Percentiles rank a stretch among this genome's conserved stretches.
phyloP scores from a whole-genome alignment of 2,888 invertebrate species.

The Cybosia mesomella region DNA sequence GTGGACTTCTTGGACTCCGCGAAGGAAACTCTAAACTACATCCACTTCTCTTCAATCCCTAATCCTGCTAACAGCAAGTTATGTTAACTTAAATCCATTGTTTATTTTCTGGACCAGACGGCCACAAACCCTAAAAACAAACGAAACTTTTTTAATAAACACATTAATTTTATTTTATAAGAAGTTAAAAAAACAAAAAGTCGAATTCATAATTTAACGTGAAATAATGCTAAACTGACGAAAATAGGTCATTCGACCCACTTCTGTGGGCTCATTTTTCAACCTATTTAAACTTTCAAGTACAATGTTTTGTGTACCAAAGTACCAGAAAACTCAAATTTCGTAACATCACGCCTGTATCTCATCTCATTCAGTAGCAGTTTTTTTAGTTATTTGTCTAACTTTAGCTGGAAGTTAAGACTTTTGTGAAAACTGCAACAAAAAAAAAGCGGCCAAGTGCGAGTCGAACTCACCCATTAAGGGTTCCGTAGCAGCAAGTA shows the following conservation, averaged over 20 bases:
- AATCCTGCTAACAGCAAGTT: not conserved
- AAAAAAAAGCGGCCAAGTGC: too few relatives aligned
- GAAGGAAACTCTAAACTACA: not conserved
- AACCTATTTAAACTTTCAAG: slow-evolving; percentile 19
- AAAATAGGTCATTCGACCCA: slow-evolving; percentile 35
- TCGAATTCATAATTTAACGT: slow-evolving; percentile 36
- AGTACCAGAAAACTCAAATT: slow-evolving; percentile 2
- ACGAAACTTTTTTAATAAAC: slow-evolving; percentile 52
- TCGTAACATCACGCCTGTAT: slow-evolving; percentile 4
- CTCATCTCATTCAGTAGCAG: not conserved
- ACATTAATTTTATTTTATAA: slow-evolving; percentile 34
- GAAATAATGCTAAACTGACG: slow-evolving; percentile 42
- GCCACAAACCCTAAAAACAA: slow-evolving; percentile 31
- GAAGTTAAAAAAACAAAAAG: slow-evolving; percentile 41
- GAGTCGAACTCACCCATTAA: too few relatives aligned
- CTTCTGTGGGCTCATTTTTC: slow-evolving; percentile 17
- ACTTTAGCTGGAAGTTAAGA: too few relatives aligned
- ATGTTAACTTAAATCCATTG: not conserved
- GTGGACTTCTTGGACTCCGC: too few relatives aligned
- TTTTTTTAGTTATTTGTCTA: not conserved
- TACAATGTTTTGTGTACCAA: slow-evolving; percentile 8
- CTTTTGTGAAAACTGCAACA: too few relatives aligned
- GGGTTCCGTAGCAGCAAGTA: too few relatives aligned
- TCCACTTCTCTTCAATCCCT: not conserved
- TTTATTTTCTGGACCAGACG: not conserved